These are phyloP conservation scores for Sinhomidia bicolor DNA, from an alignment of 2,888 invertebrate species.

Conservation along the genomic window DNA sequence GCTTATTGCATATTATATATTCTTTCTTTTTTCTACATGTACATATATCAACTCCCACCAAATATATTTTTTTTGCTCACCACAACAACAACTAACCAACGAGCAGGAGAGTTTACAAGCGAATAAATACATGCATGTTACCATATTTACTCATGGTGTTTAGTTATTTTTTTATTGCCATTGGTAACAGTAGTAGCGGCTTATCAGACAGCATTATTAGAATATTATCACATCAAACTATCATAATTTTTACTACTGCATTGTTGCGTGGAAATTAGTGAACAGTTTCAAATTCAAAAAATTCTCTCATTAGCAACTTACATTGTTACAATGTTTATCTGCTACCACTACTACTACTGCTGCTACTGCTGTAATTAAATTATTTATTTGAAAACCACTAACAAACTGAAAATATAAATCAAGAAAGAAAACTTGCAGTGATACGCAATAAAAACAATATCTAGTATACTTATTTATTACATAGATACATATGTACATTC, in stretches of 20 bases:
- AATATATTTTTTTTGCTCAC: not conserved
- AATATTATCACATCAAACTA: not conserved
- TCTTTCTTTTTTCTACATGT: not conserved
- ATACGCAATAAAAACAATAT: not conserved
- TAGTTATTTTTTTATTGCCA: not conserved
- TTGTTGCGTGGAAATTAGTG: not conserved
- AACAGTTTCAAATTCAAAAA: constrained; percentile 8
- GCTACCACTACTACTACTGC: no score
- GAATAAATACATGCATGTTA: not conserved
- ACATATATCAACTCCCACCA: not conserved
- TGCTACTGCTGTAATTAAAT: not conserved
- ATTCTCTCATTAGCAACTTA: not conserved
- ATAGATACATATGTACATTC: not conserved
- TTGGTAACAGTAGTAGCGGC: not conserved
- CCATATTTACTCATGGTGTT: not conserved
- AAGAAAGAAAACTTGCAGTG: constrained; percentile 24
- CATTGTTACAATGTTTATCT: not conserved
- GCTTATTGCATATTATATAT: not conserved
- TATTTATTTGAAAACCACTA: constrained; percentile 33
- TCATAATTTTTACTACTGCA: not conserved
- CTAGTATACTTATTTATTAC: not conserved
- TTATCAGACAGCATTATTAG: constrained; percentile 4
- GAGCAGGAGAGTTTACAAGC: not conserved
- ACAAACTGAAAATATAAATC: constrained; percentile 27
- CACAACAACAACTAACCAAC: not conserved